A percentile compares a stretch with the other conserved stretches of the same genome.
Conservation (phyloP, 2,797 vertebrate genomes). For the Lerista edwardsae region DNA sequence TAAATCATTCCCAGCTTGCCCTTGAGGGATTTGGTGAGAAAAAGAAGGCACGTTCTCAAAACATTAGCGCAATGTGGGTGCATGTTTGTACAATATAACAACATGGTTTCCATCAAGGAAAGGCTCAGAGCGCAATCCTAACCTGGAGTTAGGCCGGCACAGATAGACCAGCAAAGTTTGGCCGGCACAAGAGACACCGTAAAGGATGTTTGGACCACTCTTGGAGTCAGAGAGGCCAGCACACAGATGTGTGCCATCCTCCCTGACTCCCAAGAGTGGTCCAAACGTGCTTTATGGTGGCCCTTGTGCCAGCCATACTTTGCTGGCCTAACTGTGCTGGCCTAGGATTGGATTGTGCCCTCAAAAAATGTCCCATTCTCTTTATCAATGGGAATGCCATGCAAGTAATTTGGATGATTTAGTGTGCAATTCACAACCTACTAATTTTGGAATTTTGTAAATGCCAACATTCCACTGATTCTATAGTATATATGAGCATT, state of each 20-base stretch:
- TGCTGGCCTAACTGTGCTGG: no score
- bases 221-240: no score
- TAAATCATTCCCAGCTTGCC: neutral
- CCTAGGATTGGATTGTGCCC: no score
- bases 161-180: no score
- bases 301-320: no score
- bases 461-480: neutral
- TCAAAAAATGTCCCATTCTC: neutral
- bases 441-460: neutral
- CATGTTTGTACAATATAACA: neutral
- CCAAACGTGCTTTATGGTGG: no score
- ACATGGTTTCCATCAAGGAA: neutral
- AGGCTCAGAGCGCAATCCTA: no score
- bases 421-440: neutral
- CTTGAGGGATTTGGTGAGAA: slow-evolving; percentile 33
- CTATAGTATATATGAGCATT: neutral
- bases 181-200: no score
- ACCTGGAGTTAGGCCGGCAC: no score
- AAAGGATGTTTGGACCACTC: no score
- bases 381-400: neutral
- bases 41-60: neutral
- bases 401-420: slow-evolving; percentile 10
- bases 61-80: neutral
- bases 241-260: no score
- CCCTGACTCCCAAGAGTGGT: no score